Evolutionary conservation across 2,113 vertebrate genomes (phyloP).

Genomic region (Sylvilagus bachmani): DNA sequence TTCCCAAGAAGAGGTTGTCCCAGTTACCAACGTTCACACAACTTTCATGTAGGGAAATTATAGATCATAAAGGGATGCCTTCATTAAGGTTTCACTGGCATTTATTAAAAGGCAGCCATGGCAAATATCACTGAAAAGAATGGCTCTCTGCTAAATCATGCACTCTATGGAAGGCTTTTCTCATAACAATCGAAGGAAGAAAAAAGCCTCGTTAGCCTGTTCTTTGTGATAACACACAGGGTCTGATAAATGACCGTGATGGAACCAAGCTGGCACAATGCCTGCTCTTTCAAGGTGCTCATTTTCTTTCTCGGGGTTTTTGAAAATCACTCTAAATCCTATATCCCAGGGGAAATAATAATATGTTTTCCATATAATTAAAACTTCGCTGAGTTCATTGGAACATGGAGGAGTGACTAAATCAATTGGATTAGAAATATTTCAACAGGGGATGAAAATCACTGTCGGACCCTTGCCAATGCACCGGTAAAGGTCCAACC

Average conservation of each 20-base stretch:
- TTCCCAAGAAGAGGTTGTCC: not conserved
- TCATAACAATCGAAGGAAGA: conserved; percentile 38
- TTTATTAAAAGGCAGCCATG: not conserved
- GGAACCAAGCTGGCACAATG: conserved; percentile 55
- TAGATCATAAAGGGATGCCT: not conserved
- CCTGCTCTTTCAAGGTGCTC: conserved; percentile 77
- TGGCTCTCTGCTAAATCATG: not conserved
- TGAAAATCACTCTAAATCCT: conserved; percentile 76
- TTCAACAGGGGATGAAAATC: conserved; percentile 51
- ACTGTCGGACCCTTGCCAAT: too few species aligned
- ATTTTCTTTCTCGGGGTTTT: conserved; percentile 75
- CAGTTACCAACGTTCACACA: not conserved
- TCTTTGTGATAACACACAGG: conserved; percentile 74
- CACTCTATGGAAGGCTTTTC: conserved; percentile 49
- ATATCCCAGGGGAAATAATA: conserved; percentile 76
- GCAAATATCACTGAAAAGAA: conserved; percentile 48
- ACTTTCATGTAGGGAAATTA: conserved; percentile 41
- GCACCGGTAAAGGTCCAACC: too few species aligned
- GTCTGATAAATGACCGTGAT: conserved; percentile 68
- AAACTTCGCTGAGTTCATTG: conserved; percentile 73
- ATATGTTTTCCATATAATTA: conserved; percentile 83
- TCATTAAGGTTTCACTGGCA: not conserved
- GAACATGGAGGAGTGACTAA: conserved; percentile 36
- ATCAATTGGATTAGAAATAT: conserved; percentile 63
- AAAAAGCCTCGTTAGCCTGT: conserved; percentile 38